A percentile compares a stretch with the other conserved stretches of the same genome.
phyloP scores from a whole-genome alignment of 2,888 invertebrate species.

The Lamellibrachia satsuma region DNA sequence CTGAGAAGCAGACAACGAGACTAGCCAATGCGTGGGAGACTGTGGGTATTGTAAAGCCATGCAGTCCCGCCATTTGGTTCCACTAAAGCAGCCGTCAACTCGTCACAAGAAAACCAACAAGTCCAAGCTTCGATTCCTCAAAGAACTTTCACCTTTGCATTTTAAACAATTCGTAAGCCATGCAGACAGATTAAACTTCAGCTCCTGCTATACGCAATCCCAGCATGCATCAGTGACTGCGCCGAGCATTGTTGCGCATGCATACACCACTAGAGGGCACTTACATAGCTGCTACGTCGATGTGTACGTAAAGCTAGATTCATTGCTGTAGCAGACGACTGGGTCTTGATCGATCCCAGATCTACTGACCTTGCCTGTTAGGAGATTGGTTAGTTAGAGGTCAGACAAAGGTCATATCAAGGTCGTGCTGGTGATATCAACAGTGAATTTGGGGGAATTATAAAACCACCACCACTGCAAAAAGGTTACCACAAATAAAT shows the following conservation, averaged over 20 bases:
- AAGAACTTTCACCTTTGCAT: background rate
- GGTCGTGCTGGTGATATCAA: background rate
- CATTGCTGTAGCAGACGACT: background rate
- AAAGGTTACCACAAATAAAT: background rate
- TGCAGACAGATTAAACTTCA: background rate
- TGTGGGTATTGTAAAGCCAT: background rate
- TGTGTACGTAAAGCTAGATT: conserved; percentile 4
- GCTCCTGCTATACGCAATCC: background rate
- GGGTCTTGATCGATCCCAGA: background rate
- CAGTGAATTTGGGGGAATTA: background rate
- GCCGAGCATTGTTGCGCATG: background rate
- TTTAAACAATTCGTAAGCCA: background rate
- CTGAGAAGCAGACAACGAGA: background rate
- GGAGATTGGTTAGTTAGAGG: conserved; percentile 5
- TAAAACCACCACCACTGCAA: background rate
- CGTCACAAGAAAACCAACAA: background rate
- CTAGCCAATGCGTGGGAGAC: background rate
- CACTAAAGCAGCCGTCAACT: background rate
- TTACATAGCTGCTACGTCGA: background rate
- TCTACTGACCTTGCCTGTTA: conserved; percentile 13
- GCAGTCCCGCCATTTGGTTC: background rate
- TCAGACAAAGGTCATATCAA: background rate
- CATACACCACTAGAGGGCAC: background rate
- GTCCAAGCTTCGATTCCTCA: background rate
- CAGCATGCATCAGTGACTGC: background rate